Evolutionary conservation across 2,888 invertebrate species (phyloP), one percentile per base, ranked within the genome.

Genomic region (Stenodema calcarata): DNA sequence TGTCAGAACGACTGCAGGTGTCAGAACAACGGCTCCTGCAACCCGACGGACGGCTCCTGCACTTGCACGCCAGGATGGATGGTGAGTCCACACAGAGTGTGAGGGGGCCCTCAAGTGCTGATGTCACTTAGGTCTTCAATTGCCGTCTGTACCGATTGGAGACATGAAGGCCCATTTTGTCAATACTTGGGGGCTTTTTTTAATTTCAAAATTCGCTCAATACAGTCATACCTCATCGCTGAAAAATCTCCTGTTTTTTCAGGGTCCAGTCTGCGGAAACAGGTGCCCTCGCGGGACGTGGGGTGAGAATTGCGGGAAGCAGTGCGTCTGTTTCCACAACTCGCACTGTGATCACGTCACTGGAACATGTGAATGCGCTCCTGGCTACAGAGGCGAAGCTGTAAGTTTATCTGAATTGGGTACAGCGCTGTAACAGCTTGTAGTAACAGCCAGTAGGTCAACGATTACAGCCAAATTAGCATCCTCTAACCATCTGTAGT

Each of bases 1-100:
- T 98, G 98, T 90, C 94, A 95, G 90, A 92, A 95, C 90, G 92
- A 93, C 86, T 98, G 98, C 91, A 93, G 93, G 88, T 98, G 98
- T 90, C 91, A 94, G 90, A 97, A 98, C 91, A 95, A 95, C 80
- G 97, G 97, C 14, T 94, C 94, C 4, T 98, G 98, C 91, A 97
- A 98, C 91, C 96, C 97, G 1, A 94, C 95, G 90, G 94, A 95
- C 87, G 98, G 98, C 18, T 92, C 93, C 86, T 98, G 98, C 90
- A 93, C 94, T 16, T 98, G 98, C 91, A 92, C 94, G 16, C 93
- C 95, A 88, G 97, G 97, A 9, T 97, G 95, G 94, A 93, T 92
- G 28, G 89, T 89, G 70, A 87, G 86, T 82, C n/a, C n/a, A n/a
- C n/a, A n/a, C n/a, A n/a, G n/a, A n/a, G n/a, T n/a, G n/a, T n/a